A percentile compares a stretch with the other conserved stretches of the same genome.
These are phyloP conservation scores for Anguilla marmorata DNA, from an alignment of 2,797 vertebrate genomes.

Conservation along the genomic window DNA sequence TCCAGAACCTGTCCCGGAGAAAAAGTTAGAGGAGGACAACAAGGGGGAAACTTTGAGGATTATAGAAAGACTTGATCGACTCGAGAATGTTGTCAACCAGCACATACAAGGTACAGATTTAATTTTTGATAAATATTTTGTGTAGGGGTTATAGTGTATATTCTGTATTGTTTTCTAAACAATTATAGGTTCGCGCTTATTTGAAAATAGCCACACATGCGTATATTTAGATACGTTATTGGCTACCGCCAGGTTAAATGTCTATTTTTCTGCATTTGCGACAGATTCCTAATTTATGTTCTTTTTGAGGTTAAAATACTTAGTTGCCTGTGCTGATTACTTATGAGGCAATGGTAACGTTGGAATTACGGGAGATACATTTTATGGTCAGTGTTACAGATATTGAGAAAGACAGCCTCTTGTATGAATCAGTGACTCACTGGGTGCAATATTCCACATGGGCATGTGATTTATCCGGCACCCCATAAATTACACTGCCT, in stretches of 20 bases:
- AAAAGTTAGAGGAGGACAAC: conserved; percentile 89
- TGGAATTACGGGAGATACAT: not conserved
- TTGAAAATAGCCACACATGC: not conserved
- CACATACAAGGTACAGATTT: conserved; percentile 89
- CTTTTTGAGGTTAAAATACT: not conserved
- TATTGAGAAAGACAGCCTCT: not conserved
- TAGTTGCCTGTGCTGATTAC: not conserved
- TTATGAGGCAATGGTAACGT: not conserved
- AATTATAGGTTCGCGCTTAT: not conserved
- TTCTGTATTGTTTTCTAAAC: not conserved
- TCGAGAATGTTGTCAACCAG: conserved; percentile 96
- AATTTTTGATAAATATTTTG: not conserved
- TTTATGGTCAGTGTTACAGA: not conserved
- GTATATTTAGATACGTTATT: not conserved
- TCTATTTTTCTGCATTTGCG: not conserved
- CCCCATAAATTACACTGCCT: not conserved
- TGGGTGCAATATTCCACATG: not conserved
- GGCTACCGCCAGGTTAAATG: not conserved
- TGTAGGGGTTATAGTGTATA: not conserved
- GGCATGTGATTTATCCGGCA: not conserved
- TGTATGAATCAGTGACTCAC: not conserved
- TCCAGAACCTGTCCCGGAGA: conserved; percentile 85
- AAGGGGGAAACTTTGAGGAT: conserved; percentile 92
- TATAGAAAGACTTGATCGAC: conserved; percentile 91
- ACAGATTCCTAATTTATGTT: not conserved